Evolutionary conservation across 92 coral and sea anemone species (phyloP).

Genomic region (Paramuricea clavata): DNA sequence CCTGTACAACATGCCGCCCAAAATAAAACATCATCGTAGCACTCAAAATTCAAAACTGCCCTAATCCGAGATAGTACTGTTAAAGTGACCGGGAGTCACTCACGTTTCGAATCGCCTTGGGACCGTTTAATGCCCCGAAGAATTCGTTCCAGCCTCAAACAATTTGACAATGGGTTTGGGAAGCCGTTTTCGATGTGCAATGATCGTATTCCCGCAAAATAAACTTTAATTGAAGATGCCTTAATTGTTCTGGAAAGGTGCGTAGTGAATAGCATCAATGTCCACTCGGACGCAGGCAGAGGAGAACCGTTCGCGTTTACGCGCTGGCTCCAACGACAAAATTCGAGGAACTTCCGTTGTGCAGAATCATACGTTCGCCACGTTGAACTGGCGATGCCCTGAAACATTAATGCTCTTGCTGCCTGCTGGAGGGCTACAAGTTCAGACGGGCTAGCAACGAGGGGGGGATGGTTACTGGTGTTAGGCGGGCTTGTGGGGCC

Average conservation of each 20-base stretch:
- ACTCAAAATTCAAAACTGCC: no score
- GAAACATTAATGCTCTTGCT: no score
- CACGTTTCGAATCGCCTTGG: no score
- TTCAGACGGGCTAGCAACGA: constrained; percentile 28
- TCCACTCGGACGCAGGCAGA: constrained; percentile 36
- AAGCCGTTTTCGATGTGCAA: constrained; percentile 46
- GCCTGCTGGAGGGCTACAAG: not conserved
- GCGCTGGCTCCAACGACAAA: constrained; percentile 13
- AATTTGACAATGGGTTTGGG: constrained; percentile 33
- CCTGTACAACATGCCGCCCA: constrained; percentile 50
- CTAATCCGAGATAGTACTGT: no score
- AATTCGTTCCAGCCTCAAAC: not conserved
- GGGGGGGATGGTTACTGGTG: constrained; percentile 37
- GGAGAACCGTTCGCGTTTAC: constrained; percentile 5
- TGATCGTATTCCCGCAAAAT: constrained; percentile 50
- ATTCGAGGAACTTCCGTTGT: constrained; percentile 39
- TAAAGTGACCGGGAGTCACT: no score
- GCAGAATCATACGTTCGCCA: constrained; percentile 38
- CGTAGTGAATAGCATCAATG: constrained; percentile 31
- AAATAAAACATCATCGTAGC: no score
- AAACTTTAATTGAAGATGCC: constrained; percentile 32
- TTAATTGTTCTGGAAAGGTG: constrained; percentile 37
- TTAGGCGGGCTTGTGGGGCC: constrained; percentile 17
- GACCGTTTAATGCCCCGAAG: constrained; percentile 47
- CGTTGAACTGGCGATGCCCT: no score